Evolutionary conservation across 2,113 vertebrate genomes (phyloP).

Genomic region (Antechinus stuartii): DNA sequence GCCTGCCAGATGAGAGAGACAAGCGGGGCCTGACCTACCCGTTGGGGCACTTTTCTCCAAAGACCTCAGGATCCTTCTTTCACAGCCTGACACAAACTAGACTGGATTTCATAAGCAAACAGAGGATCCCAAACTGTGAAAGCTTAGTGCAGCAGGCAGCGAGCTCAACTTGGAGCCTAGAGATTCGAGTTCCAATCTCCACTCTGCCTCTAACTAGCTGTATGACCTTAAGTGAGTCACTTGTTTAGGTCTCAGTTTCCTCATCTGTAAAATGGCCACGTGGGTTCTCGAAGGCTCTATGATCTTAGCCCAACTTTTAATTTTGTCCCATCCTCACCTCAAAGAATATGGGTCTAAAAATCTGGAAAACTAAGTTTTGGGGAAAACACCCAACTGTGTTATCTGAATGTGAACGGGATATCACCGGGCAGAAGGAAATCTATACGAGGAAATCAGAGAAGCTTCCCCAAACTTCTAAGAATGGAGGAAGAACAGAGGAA

Average conservation of each 20-base stretch:
- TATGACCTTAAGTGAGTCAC: background rate
- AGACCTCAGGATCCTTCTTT: background rate
- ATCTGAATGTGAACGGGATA: background rate
- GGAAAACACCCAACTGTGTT: background rate
- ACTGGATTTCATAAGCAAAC: background rate
- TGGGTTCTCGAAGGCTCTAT: background rate
- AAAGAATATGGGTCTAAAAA: background rate
- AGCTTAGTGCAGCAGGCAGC: background rate
- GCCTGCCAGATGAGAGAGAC: background rate
- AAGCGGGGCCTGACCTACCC: background rate
- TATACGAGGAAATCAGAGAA: background rate
- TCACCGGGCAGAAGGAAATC: background rate
- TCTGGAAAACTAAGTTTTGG: background rate
- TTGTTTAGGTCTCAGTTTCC: background rate
- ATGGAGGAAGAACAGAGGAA: background rate
- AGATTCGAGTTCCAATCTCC: background rate
- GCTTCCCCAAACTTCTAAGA: background rate
- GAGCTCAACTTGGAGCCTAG: background rate
- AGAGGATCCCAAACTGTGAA: background rate
- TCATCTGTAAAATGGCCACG: background rate
- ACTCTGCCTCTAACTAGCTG: background rate
- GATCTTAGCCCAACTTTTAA: background rate
- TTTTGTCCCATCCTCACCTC: background rate
- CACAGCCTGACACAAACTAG: background rate
- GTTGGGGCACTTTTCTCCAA: background rate